phyloP scores from a whole-genome alignment of 2,888 invertebrate genomes.

The Seira musarum region DNA sequence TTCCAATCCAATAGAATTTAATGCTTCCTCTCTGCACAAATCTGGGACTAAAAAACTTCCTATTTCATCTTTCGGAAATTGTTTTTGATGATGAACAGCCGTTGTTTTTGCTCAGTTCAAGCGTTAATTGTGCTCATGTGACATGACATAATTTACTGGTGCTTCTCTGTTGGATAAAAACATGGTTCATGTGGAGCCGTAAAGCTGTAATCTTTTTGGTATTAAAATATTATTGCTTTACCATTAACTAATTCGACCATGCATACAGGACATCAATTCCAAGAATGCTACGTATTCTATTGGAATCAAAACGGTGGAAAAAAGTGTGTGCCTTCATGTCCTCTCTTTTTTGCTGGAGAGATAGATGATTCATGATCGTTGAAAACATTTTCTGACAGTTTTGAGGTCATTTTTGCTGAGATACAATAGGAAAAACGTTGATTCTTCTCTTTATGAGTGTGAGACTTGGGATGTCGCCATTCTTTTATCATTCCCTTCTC shows the following conservation, averaged over 20 bases:
- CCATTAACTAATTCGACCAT: conserved; percentile 6
- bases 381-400: conserved; percentile 51
- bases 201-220: conserved; percentile 14
- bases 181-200: too few species aligned
- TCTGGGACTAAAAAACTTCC: neutral
- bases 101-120: neutral
- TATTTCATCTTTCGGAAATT: neutral
- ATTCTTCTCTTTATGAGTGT: neutral
- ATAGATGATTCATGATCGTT: conserved; percentile 51
- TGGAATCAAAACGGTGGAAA: neutral
- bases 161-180: neutral
- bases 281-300: too few species aligned
- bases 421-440: conserved; percentile 32
- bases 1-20: too few species aligned
- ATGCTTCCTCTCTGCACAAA: neutral
- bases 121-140: neutral
- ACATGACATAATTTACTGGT: neutral
- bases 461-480: neutral
- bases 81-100: neutral
- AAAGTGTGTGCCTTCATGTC: conserved; percentile 4
- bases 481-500: neutral
- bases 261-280: too few species aligned
- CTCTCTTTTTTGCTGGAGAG: conserved; percentile 23
- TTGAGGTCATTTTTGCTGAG: conserved; percentile 38
- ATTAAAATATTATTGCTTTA: neutral